Base-by-base conservation (phyloP, 2,888 invertebrate species). In the Eupithecia inturbata region DNA sequence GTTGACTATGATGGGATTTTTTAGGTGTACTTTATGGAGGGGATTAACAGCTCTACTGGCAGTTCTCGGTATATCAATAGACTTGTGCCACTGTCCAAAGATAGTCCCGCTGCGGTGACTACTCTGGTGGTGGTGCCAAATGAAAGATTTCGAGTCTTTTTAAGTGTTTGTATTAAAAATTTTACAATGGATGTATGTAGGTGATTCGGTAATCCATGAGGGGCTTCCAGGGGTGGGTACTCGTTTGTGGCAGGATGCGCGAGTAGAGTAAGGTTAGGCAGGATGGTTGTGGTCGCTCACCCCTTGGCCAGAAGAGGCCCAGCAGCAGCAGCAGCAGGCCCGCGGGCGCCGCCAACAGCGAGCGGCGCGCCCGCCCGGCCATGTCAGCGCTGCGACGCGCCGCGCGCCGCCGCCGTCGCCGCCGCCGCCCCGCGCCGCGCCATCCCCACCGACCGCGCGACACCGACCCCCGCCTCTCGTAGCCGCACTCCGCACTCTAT, bases 291-390 rank as follows among this genome's bases (percentile, higher is more conserved):
- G 57, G n/a, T n/a, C 26, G 79, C 92, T 92, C 87, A 94, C 94
- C 94, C 89, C 90, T 90, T 89, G 91, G 92, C 89, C 92, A 91
- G 86, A 94, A 91, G 90, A 93, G 91, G 92, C 87, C 92, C 90
- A 94, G 92, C 92, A 93, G 91, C 87, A 92, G 93, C 91, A 94
- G 93, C 91, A 94, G 93, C 91, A 93, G 91, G 90, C 89, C 92
- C 90, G 93, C 94, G 92, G 92, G 93, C 93, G 93, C 93, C 92
- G 93, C 92, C 92, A 91, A 88, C 87, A 90, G 92, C 91, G 90
- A 88, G 93, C 95, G 93, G 92, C 94, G 93, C 93, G 94, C 90
- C 93, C 93, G 92, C 85, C 91, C 89, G 90, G 87, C 91, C 93
- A 93, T 93, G 93, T 93, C 93, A 93, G 93, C 93, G 93, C 91